A percentile compares a stretch with the other conserved stretches of the same genome.
These are phyloP conservation scores for Drepanosiphum platanoidis DNA, from an alignment of 2,888 invertebrate species.

Conservation along the genomic window DNA sequence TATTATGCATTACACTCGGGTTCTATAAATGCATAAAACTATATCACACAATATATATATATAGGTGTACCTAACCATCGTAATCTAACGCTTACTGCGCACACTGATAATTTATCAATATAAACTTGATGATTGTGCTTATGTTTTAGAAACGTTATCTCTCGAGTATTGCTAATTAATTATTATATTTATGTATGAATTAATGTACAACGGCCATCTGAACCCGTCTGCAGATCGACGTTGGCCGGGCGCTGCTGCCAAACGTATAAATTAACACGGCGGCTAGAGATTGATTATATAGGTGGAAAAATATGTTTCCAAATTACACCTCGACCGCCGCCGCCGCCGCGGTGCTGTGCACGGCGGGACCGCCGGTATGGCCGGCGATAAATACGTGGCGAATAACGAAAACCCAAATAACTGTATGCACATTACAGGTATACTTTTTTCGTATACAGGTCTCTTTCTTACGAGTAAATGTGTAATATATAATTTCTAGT, in stretches of 20 bases:
- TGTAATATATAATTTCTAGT: neutral
- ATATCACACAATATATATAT: neutral
- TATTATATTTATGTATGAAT: too few relatives aligned
- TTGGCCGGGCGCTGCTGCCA: too few relatives aligned
- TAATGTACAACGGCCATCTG: too few relatives aligned
- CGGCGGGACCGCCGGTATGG: too few relatives aligned
- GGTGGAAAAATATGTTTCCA: too few relatives aligned
- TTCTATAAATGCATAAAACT: neutral
- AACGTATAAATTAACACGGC: too few relatives aligned
- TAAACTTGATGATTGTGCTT: neutral
- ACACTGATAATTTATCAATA: neutral
- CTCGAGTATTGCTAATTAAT: too few relatives aligned
- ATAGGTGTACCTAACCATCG: neutral
- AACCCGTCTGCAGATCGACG: too few relatives aligned
- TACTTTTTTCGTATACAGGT: neutral
- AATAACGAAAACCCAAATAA: neutral
- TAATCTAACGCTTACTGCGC: neutral
- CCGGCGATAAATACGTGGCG: too few relatives aligned
- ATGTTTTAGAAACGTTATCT: neutral
- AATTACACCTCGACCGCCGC: too few relatives aligned
- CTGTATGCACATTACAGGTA: neutral
- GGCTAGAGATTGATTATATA: too few relatives aligned
- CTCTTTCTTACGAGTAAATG: neutral
- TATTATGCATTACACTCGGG: neutral
- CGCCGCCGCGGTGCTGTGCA: too few relatives aligned